Evolutionary conservation across 1,140 invertebrate species (phyloP).

Genomic region (Holotrichia oblita): DNA sequence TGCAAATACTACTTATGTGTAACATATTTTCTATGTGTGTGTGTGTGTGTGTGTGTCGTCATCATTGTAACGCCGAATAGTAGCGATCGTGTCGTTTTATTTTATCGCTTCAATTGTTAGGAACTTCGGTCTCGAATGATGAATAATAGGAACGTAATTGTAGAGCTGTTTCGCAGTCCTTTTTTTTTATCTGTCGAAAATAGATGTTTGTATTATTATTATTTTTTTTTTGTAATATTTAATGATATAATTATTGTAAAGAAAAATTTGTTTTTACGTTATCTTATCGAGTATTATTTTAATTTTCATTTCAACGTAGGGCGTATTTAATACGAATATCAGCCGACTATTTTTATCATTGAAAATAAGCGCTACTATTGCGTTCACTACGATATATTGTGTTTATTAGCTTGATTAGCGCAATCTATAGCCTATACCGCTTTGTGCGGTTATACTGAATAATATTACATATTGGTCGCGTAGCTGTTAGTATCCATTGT

Average conservation of each 20-base stretch:
- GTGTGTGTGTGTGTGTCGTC: background rate
- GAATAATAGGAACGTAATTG: background rate
- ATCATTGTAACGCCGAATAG: background rate
- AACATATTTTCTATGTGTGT: background rate
- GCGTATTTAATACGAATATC: too few relatives aligned
- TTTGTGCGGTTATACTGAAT: slow-evolving; percentile 23
- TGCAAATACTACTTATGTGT: slow-evolving; percentile 13
- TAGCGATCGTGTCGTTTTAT: background rate
- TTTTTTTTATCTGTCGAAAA: too few relatives aligned
- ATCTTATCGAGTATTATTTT: too few relatives aligned
- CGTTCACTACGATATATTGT: background rate
- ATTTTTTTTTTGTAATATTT: background rate
- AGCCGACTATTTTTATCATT: too few relatives aligned
- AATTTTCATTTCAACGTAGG: too few relatives aligned
- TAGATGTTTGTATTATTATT: too few relatives aligned
- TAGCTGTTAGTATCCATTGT: slow-evolving; percentile 48
- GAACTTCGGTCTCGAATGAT: background rate
- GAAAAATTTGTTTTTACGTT: background rate
- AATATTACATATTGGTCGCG: slow-evolving; percentile 39
- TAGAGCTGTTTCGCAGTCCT: too few relatives aligned
- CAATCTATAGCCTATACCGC: slow-evolving; percentile 3
- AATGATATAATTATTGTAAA: background rate
- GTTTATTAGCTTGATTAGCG: slow-evolving; percentile 38
- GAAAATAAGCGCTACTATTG: too few relatives aligned
- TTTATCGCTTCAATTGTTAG: background rate